Base-by-base conservation (phyloP, 2,888 invertebrate genomes). In the Candidula unifasciata region DNA sequence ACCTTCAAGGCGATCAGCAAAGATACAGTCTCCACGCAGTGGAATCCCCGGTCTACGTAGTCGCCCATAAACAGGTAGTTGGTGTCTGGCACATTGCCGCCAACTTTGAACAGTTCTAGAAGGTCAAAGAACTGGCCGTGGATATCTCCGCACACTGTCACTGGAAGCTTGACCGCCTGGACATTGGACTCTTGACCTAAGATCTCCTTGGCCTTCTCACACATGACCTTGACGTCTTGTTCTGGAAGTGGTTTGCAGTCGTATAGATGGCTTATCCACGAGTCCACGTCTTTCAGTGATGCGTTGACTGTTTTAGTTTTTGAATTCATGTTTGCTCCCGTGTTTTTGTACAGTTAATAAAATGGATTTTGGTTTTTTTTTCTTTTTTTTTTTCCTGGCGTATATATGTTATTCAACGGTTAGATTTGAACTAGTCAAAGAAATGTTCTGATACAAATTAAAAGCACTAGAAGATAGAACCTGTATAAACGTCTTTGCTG, bases 61-160 rank as follows among this genome's bases (percentile, higher is more conserved):
- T 99, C 99, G 86, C 99, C 99, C 99, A 99, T 99, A 95, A 99
- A 99, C 92, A 99, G 95, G 94, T 98, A 98, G 95, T 99, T 99
- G 94, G 99, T 99, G 95, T 99, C 99, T 86, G 99, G 99, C 90
- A 98, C 98, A 94, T 98, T 96, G 88, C 99, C 99, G 84, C 99
- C 99, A 95, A 94, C 93, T 95, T 97, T 96, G 95, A 99, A 99
- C 93, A 99, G 95, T 95, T 99, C 99, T 98, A 99, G 99, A 92
- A 99, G 95, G 94, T 99, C 99, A 95, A 99, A 99, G 95, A 99
- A 99, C 95, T 99, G 99, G 18, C 99, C 99, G 95, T 99, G 99
- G 84, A 99, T 99, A 95, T 99, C 99, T 90, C 99, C 99, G 94
- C 99, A 99, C 18, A 99, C 99, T 89, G 99, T 99, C 91, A 99